A percentile compares a stretch with the other conserved stretches of the same genome.
These are phyloP conservation scores for Acrobasis repandana DNA, from an alignment of 2,888 invertebrate genomes.

Conservation along the genomic window DNA sequence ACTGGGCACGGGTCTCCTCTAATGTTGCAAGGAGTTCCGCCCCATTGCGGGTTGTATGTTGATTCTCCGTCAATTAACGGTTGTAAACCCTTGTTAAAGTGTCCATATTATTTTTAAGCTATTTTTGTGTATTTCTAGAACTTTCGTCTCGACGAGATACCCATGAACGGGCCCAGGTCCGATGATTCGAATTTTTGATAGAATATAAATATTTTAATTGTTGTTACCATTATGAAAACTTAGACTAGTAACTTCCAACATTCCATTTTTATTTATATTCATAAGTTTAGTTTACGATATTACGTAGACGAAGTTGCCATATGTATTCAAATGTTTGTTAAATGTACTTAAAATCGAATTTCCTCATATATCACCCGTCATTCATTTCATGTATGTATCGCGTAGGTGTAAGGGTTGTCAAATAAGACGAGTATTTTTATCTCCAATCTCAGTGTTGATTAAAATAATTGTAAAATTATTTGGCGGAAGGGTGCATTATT, in stretches of 20 bases:
- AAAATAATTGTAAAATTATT: constrained; percentile 41
- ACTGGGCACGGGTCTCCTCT: constrained; percentile 29
- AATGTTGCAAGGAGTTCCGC: constrained; percentile 43
- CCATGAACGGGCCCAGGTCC: constrained; percentile 41
- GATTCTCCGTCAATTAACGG: constrained; percentile 73
- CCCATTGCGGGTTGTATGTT: background rate
- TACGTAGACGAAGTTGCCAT: constrained; percentile 71
- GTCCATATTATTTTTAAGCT: constrained; percentile 75
- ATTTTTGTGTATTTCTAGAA: constrained; percentile 44
- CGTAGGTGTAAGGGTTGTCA: constrained; percentile 26
- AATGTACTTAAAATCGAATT: constrained; percentile 71
- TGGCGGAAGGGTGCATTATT: constrained; percentile 64
- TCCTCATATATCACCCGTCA: constrained; percentile 41
- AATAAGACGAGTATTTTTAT: constrained; percentile 31
- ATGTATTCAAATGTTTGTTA: constrained; percentile 58
- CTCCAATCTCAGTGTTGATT: constrained; percentile 63
- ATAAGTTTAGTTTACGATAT: constrained; percentile 45
- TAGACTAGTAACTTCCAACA: constrained; percentile 61
- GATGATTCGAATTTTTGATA: constrained; percentile 60
- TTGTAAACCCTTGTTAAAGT: constrained; percentile 57
- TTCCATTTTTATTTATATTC: constrained; percentile 63
- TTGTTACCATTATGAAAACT: constrained; percentile 70
- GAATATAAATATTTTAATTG: constrained; percentile 69
- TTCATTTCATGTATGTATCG: constrained; percentile 34
- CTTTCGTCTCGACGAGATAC: constrained; percentile 42